Evolutionary conservation across 1,140 invertebrate genomes (phyloP).

Genomic region (Cydia amplana): DNA sequence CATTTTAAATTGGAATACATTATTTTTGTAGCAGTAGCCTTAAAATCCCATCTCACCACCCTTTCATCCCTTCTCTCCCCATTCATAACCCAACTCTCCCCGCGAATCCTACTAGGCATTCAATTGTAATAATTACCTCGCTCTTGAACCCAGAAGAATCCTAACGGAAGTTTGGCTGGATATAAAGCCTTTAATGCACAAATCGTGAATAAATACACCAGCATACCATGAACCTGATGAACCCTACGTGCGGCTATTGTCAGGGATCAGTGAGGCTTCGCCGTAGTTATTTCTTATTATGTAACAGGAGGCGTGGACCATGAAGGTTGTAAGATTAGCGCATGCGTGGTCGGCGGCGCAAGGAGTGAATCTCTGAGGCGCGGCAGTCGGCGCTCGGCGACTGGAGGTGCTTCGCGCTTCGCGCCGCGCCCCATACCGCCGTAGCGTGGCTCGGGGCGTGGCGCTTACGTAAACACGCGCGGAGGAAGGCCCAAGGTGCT

Average conservation of each 20-base stretch:
- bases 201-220: constrained; percentile 10
- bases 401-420: constrained; percentile 71
- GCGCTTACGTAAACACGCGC: constrained; percentile 79
- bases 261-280: constrained; percentile 45
- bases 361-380: constrained; percentile 53
- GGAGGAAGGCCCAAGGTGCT: constrained; percentile 52
- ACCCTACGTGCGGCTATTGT: constrained; percentile 26
- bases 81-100: no score
- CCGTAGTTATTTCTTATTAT: constrained; percentile 62
- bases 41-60: no score
- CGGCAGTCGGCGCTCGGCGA: constrained; percentile 76
- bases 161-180: background rate
- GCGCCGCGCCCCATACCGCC: constrained; percentile 76
- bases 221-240: constrained; percentile 13
- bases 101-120: no score
- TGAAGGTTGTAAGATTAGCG: constrained; percentile 54
- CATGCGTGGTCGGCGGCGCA: constrained; percentile 45
- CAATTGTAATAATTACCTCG: background rate
- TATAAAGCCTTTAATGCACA: background rate
- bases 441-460: constrained; percentile 76
- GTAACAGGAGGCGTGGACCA: constrained; percentile 58
- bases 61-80: no score
- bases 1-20: no score
- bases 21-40: no score
- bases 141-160: background rate